Evolutionary conservation across 2,113 vertebrate species (phyloP).

Genomic region (Rostratula benghalensis): DNA sequence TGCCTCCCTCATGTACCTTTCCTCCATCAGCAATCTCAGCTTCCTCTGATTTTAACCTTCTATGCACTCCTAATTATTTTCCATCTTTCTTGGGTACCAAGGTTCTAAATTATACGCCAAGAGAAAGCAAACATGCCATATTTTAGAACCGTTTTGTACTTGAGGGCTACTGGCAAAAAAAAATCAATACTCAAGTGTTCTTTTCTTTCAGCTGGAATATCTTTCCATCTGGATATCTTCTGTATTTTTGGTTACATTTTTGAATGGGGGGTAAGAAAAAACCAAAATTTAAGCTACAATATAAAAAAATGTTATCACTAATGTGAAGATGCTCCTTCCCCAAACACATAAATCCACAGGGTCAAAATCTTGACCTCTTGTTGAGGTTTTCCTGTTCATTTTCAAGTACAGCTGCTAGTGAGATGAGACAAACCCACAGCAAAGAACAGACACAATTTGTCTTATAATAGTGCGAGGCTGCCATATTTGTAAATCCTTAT

Average conservation of each 20-base stretch:
- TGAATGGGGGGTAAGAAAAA: not conserved
- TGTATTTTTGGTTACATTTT: not conserved
- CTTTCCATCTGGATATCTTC: not conserved
- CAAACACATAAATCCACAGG: not conserved
- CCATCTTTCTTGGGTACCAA: not conserved
- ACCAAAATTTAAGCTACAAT: not conserved
- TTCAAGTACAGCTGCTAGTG: not conserved
- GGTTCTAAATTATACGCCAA: not conserved
- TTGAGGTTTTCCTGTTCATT: not conserved
- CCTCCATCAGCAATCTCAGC: not conserved
- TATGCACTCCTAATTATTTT: not conserved
- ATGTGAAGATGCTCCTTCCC: not conserved
- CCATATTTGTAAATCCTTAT: not conserved
- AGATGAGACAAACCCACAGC: not conserved
- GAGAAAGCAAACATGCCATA: not conserved
- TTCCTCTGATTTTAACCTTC: not conserved
- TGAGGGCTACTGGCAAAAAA: not conserved
- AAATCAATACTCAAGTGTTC: not conserved
- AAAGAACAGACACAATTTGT: not conserved
- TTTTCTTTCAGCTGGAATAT: not conserved
- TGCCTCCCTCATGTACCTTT: not conserved
- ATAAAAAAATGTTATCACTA: not conserved
- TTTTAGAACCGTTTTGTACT: not conserved
- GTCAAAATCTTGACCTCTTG: not conserved
- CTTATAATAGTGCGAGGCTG: not conserved